Percentiles rank a stretch among this genome's conserved stretches.
These are phyloP conservation scores for Calypte anna DNA, from an alignment of 2,113 vertebrate genomes.

Conservation along the genomic window DNA sequence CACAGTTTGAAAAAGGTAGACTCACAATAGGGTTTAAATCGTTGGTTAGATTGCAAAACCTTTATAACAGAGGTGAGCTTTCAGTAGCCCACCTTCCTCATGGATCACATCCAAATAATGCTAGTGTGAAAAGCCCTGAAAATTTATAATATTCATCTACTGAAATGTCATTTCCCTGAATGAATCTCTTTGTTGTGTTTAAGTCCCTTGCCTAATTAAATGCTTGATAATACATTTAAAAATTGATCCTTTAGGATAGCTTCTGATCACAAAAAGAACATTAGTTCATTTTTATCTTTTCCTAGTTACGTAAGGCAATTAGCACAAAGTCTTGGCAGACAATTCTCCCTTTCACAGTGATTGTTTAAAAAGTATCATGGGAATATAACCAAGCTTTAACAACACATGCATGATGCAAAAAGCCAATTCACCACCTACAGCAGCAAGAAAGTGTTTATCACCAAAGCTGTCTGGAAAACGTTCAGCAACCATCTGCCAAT, in stretches of 20 bases:
- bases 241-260: constrained; percentile 36
- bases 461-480: background rate
- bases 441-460: constrained; percentile 23
- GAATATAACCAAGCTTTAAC: constrained; percentile 18
- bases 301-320: constrained; percentile 27
- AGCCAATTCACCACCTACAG: background rate
- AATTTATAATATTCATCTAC: constrained; percentile 5
- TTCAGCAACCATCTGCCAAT: constrained; percentile 13
- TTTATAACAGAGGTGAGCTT: background rate
- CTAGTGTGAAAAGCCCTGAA: background rate
- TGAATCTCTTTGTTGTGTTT: background rate
- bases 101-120: background rate
- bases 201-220: constrained; percentile 20
- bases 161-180: background rate
- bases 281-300: constrained; percentile 30
- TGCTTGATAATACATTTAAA: constrained; percentile 39
- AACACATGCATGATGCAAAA: constrained; percentile 27
- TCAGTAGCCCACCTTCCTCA: background rate
- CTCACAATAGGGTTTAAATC: background rate
- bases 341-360: background rate
- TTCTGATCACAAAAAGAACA: constrained; percentile 21
- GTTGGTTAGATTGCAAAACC: background rate
- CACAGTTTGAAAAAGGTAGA: background rate
- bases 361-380: constrained; percentile 20
- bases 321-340: constrained; percentile 32